Conservation (phyloP, 2,888 invertebrate genomes). For the Melolontha melolontha region DNA sequence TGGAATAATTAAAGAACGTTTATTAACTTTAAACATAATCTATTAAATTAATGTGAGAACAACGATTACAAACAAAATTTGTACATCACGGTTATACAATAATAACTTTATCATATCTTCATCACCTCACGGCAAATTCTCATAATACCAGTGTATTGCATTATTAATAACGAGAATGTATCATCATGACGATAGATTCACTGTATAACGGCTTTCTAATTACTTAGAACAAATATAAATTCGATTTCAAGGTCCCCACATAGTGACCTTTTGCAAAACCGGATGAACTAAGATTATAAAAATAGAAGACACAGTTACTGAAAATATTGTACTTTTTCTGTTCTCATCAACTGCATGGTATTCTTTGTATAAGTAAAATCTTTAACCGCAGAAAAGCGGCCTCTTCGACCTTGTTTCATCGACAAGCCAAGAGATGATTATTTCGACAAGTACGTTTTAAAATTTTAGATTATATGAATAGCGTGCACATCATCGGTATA, state of each 20-base stretch:
- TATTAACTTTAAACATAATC: no score
- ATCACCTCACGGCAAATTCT: no score
- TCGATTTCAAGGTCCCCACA: conserved; percentile 19
- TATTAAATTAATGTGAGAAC: no score
- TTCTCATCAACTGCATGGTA: conserved; percentile 16
- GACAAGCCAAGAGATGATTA: not conserved
- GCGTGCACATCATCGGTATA: no score
- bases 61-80: no score
- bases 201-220: not conserved
- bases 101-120: no score
- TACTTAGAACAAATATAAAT: conserved; percentile 5
- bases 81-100: no score
- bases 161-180: not conserved
- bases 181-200: conserved; percentile 8
- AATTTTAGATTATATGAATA: conserved; percentile 9
- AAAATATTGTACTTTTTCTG: conserved; percentile 33
- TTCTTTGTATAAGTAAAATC: conserved; percentile 20
- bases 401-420: conserved; percentile 16
- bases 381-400: conserved; percentile 17
- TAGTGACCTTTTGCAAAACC: conserved; percentile 28
- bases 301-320: conserved; percentile 34
- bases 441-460: conserved; percentile 9
- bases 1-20: no score
- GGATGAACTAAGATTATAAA: conserved; percentile 28
- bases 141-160: no score